These are phyloP conservation scores for Linyphia triangularis DNA, from an alignment of 2,888 invertebrate genomes.

Conservation along the genomic window DNA sequence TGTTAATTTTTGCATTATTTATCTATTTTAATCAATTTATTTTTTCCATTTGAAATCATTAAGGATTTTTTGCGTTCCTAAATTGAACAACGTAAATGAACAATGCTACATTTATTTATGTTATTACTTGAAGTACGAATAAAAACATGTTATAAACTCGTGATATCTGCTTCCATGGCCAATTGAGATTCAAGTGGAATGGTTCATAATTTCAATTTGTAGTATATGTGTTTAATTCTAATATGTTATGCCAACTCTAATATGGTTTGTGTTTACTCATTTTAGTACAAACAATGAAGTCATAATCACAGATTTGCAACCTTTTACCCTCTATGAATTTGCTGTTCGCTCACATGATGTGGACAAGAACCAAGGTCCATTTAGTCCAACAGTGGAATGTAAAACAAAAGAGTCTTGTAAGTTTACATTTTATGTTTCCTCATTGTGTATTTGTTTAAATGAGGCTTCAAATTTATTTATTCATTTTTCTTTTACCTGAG, in stretches of 20 bases:
- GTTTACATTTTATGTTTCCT: slow-evolving; percentile 70
- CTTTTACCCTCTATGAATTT: slow-evolving; percentile 86
- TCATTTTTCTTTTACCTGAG: neutral
- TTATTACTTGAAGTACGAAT: no score
- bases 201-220: neutral
- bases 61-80: no score
- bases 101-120: no score
- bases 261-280: slow-evolving; percentile 47
- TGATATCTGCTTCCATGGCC: no score
- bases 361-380: slow-evolving; percentile 82
- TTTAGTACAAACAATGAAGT: slow-evolving; percentile 82
- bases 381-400: slow-evolving; percentile 84
- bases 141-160: no score
- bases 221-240: neutral
- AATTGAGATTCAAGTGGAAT: no score
- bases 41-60: no score
- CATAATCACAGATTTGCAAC: slow-evolving; percentile 83
- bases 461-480: neutral
- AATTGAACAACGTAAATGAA: no score
- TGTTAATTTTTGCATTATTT: no score
- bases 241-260: no score
- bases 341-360: slow-evolving; percentile 84
- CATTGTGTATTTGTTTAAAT: neutral
- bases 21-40: no score
- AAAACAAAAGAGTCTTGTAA: slow-evolving; percentile 86